Evolutionary conservation across 2,888 invertebrate genomes (phyloP), one percentile per base, ranked within the genome.

Genomic region (Deilephila elpenor): DNA sequence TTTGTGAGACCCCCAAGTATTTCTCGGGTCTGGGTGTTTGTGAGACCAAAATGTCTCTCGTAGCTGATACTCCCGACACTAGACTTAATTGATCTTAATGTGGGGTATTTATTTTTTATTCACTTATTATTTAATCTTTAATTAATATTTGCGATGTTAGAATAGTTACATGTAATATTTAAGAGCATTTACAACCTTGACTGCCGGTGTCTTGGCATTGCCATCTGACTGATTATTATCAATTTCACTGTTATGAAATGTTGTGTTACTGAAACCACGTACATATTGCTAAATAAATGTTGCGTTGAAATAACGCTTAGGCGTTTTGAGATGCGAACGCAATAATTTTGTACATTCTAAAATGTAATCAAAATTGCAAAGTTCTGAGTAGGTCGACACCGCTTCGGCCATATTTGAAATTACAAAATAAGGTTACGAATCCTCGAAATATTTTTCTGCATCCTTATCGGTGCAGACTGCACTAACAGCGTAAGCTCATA

Each of bases 211-310:
- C 74, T 80, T 86, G 87, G 86, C 88, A 89, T 89, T 89, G 88
- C 87, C 82, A 86, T 83, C 83, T 82, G 81, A 76, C 77, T 77
- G 78, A 78, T 80, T 84, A 85, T 88, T 88, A 89, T 85, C 86
- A 89, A 88, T 89, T 89, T 89, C 88, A 88, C 88, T 82, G 85
- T 88, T 89, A 88, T 87, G 88, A 88, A 88, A 89, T 81, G 78
- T 86, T 87, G 84, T 85, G 85, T 87, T 87, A 84, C 83, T 81
- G 84, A 86, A 86, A 86, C 83, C 75, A 84, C 79, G 81, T 82
- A 84, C 79, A 80, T 82, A 82, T 89, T 88, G 88, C 87, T 77
- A 82, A 85, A 83, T 75, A 79, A 81, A 80, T 75, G 77, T 84
- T 83, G 84, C 83, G 83, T 82, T 76, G 79, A 83, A 75, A 75